A percentile compares a stretch with the other conserved stretches of the same genome.
These are phyloP conservation scores for Lithophane semibrunnea DNA, from an alignment of 2,888 invertebrate species.

Conservation along the genomic window DNA sequence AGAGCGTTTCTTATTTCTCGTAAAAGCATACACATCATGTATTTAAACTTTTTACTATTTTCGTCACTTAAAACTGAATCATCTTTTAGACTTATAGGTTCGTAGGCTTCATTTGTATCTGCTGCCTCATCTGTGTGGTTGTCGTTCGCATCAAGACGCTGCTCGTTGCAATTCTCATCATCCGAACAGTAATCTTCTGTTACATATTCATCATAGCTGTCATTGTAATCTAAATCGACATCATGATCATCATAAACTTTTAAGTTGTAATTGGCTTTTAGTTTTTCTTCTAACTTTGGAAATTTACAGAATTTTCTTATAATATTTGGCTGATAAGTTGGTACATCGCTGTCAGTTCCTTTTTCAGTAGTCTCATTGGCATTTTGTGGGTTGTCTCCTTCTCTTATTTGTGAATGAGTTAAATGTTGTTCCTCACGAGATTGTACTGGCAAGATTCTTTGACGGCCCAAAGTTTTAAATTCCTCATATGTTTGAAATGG, in stretches of 20 bases:
- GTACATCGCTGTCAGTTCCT: constrained; percentile 5
- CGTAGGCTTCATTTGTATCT: constrained; percentile 20
- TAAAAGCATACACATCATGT: constrained; percentile 66
- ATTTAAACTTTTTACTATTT: constrained; percentile 64
- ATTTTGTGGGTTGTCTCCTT: constrained; percentile 7
- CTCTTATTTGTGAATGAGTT: background rate
- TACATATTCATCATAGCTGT: constrained; percentile 58
- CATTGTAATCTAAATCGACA: constrained; percentile 48
- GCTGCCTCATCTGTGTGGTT: constrained; percentile 22
- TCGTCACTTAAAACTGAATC: constrained; percentile 21
- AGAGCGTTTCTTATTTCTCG: constrained; percentile 71
- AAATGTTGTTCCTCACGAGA: background rate
- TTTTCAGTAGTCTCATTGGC: background rate
- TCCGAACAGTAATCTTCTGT: constrained; percentile 25
- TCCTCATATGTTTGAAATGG: constrained; percentile 1
- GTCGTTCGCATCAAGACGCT: constrained; percentile 38
- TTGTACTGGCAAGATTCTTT: constrained; percentile 2
- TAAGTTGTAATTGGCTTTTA: constrained; percentile 28
- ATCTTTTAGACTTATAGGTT: constrained; percentile 20
- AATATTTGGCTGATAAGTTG: constrained; percentile 65
- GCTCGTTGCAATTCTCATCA: constrained; percentile 14
- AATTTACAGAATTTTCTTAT: constrained; percentile 74
- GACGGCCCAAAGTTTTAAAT: constrained; percentile 29
- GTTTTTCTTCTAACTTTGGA: constrained; percentile 67
- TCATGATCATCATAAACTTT: constrained; percentile 15